A percentile compares a stretch with the other conserved stretches of the same genome.
Conservation (phyloP, 2,113 vertebrate genomes). For the Erythrocebus patas region DNA sequence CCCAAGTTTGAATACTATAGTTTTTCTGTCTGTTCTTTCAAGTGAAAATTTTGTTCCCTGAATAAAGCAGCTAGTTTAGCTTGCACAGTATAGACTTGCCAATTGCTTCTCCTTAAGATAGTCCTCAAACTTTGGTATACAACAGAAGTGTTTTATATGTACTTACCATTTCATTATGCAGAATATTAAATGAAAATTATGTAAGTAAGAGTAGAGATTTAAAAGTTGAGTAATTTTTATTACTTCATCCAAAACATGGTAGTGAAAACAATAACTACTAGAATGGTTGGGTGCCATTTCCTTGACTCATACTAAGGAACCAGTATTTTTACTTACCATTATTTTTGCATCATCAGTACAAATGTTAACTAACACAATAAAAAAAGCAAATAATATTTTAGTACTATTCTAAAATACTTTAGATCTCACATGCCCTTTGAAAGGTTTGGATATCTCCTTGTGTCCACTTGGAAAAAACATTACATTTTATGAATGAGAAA, state of each 20-base stretch:
- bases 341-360: background rate
- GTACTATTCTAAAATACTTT: background rate
- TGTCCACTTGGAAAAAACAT: background rate
- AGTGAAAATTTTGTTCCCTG: background rate
- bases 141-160: background rate
- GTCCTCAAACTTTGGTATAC: background rate
- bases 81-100: background rate
- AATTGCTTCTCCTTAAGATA: background rate
- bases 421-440: background rate
- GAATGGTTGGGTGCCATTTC: background rate
- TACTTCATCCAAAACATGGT: background rate
- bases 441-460: background rate
- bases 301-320: background rate
- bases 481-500: background rate
- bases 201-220: background rate
- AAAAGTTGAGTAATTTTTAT: background rate
- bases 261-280: background rate
- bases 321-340: background rate
- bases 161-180: background rate
- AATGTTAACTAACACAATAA: background rate
- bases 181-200: background rate
- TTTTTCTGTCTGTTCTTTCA: background rate
- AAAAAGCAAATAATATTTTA: background rate
- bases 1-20: background rate
- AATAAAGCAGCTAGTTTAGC: background rate